A percentile compares a stretch with the other conserved stretches of the same genome.
Evolutionary conservation across 2,113 vertebrate genomes (phyloP).

Genomic region (Xiphias gladius): DNA sequence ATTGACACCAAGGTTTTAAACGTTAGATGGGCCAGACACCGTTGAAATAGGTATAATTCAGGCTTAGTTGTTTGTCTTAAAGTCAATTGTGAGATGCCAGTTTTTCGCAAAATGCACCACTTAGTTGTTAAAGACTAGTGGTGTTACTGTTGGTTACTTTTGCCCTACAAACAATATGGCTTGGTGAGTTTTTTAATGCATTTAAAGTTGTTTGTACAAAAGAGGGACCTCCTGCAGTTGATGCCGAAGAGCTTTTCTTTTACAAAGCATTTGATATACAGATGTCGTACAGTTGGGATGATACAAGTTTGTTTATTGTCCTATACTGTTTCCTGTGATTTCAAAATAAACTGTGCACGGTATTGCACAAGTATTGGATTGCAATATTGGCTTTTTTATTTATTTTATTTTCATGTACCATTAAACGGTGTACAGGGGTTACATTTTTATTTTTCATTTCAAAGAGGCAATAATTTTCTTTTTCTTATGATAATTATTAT

Average conservation of each 20-base stretch:
- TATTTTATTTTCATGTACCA: too few relatives aligned
- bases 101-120: slow-evolving; percentile 41
- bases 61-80: slow-evolving; percentile 47
- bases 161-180: slow-evolving; percentile 24
- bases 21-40: slow-evolving; percentile 58
- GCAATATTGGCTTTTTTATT: too few relatives aligned
- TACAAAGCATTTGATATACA: slow-evolving; percentile 40
- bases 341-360: too few relatives aligned
- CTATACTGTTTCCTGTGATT: slow-evolving; percentile 44
- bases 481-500: too few relatives aligned
- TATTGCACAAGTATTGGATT: too few relatives aligned
- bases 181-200: slow-evolving; percentile 39
- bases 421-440: too few relatives aligned
- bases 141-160: slow-evolving; percentile 31
- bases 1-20: slow-evolving; percentile 31
- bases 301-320: slow-evolving; percentile 35
- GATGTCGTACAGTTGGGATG: slow-evolving; percentile 26
- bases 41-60: slow-evolving; percentile 36
- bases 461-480: too few relatives aligned
- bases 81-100: slow-evolving; percentile 40
- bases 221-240: slow-evolving; percentile 24
- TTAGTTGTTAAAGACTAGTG: slow-evolving; percentile 39
- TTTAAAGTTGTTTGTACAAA: slow-evolving; percentile 34
- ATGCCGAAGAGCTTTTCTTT: slow-evolving; percentile 24
- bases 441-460: too few relatives aligned